phyloP scores from a whole-genome alignment of 2,888 invertebrate species.

The Eledone cirrhosa region DNA sequence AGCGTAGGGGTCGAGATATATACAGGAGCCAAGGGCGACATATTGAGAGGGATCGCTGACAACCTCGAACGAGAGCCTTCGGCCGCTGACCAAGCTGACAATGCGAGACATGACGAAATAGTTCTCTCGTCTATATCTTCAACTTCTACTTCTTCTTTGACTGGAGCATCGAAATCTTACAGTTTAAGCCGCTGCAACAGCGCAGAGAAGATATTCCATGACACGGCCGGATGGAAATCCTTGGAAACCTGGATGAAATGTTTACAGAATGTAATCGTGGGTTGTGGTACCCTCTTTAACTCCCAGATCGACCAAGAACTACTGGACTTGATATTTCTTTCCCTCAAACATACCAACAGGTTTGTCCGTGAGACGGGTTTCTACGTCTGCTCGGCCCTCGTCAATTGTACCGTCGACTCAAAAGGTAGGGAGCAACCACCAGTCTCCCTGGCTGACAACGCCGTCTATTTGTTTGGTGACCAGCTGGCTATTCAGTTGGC shows the following conservation, averaged over 20 bases:
- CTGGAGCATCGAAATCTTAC: background rate
- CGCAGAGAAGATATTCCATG: conserved; percentile 69
- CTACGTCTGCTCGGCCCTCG: conserved; percentile 68
- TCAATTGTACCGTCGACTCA: conserved; percentile 63
- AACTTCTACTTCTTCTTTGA: too few relatives aligned
- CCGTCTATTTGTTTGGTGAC: conserved; percentile 67
- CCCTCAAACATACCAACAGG: conserved; percentile 69
- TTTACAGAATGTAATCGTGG: conserved; percentile 69
- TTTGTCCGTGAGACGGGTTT: conserved; percentile 71
- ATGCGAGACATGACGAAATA: conserved; percentile 21
- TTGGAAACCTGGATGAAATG: conserved; percentile 71
- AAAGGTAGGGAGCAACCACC: conserved; percentile 34
- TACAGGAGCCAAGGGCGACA: conserved; percentile 55
- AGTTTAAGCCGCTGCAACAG: conserved; percentile 4
- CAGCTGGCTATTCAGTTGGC: conserved; percentile 68
- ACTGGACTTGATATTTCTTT: conserved; percentile 68
- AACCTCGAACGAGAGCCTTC: conserved; percentile 66
- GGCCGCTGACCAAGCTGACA: conserved; percentile 36
- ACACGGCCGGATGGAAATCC: conserved; percentile 71
- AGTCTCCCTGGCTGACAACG: conserved; percentile 54
- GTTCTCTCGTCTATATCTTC: too few relatives aligned
- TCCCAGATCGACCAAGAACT: conserved; percentile 67
- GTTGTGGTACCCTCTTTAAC: conserved; percentile 67
- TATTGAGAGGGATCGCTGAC: conserved; percentile 65
- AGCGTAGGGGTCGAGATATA: conserved; percentile 65